These are phyloP conservation scores for Liposcelis brunnea DNA, from an alignment of 2,888 invertebrate genomes.

Conservation along the genomic window DNA sequence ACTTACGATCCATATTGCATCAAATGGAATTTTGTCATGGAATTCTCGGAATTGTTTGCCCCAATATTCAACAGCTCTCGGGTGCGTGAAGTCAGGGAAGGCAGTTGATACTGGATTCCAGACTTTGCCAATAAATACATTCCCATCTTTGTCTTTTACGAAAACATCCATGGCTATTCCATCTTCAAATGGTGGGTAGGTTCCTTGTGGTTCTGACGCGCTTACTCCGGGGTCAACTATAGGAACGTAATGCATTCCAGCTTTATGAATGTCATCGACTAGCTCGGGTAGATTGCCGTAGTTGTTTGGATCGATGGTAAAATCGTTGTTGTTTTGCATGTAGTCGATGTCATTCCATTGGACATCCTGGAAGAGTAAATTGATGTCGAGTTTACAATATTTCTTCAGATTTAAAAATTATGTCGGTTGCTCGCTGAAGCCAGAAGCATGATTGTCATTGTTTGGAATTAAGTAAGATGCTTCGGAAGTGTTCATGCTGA, in stretches of 20 bases:
- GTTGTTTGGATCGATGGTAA: slow-evolving; percentile 47
- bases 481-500: too few species aligned
- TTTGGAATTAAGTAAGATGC: too few species aligned
- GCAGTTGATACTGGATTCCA: slow-evolving; percentile 53
- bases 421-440: too few species aligned
- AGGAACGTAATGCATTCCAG: slow-evolving; percentile 59
- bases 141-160: slow-evolving; percentile 50
- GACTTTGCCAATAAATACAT: slow-evolving; percentile 54
- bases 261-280: slow-evolving; percentile 44
- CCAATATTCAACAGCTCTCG: slow-evolving; percentile 50
- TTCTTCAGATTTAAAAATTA: too few species aligned
- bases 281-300: slow-evolving; percentile 50
- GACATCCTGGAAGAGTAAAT: slow-evolving; percentile 44
- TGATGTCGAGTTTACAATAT: too few species aligned
- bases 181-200: slow-evolving; percentile 58
- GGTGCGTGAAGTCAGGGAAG: slow-evolving; percentile 67
- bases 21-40: slow-evolving; percentile 43
- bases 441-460: too few species aligned
- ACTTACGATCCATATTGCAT: slow-evolving; percentile 69
- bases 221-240: slow-evolving; percentile 63
- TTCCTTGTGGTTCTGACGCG: slow-evolving; percentile 42
- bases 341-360: slow-evolving; percentile 80
- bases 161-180: slow-evolving; percentile 56
- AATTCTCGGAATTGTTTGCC: slow-evolving; percentile 46
- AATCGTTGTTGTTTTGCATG: slow-evolving; percentile 62